Conservation (phyloP, 2,113 vertebrate species). For the Ammospiza nelsoni region DNA sequence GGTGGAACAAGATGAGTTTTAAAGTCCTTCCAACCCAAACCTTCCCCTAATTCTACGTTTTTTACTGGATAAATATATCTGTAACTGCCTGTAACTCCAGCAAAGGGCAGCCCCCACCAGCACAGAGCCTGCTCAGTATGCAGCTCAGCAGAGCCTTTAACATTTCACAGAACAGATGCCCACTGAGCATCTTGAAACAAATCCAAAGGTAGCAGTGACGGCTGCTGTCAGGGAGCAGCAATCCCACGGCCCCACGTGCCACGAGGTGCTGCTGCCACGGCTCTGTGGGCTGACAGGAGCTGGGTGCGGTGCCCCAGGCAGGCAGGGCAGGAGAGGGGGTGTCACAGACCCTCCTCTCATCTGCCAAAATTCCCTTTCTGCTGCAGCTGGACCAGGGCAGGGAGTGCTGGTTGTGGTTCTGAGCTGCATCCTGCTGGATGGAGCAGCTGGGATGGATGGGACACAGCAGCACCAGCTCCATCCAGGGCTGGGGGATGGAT, state of each 20-base stretch:
- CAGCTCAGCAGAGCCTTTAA: conserved; percentile 27
- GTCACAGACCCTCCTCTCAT: background rate
- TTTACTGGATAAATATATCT: background rate
- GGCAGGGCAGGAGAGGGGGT: background rate
- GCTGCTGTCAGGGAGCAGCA: conserved; percentile 57
- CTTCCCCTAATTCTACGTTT: background rate
- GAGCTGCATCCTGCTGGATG: accelerated
- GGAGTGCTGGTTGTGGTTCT: background rate
- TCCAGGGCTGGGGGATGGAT: background rate
- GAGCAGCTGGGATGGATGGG: background rate
- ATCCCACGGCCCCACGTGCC: conserved; percentile 7
- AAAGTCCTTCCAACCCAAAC: background rate
- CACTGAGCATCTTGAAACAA: conserved; percentile 49
- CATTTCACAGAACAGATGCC: conserved; percentile 49
- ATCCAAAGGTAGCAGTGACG: conserved; percentile 26
- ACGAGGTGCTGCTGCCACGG: background rate
- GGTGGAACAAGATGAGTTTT: background rate
- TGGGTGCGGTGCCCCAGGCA: background rate
- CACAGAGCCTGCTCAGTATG: conserved; percentile 13
- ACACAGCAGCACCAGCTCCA: background rate
- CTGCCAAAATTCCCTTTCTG: background rate
- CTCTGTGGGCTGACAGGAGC: background rate
- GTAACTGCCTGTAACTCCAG: background rate
- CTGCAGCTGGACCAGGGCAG: background rate
- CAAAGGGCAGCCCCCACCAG: background rate